phyloP scores from a whole-genome alignment of 2,113 vertebrate species.

The Spea bombifrons region DNA sequence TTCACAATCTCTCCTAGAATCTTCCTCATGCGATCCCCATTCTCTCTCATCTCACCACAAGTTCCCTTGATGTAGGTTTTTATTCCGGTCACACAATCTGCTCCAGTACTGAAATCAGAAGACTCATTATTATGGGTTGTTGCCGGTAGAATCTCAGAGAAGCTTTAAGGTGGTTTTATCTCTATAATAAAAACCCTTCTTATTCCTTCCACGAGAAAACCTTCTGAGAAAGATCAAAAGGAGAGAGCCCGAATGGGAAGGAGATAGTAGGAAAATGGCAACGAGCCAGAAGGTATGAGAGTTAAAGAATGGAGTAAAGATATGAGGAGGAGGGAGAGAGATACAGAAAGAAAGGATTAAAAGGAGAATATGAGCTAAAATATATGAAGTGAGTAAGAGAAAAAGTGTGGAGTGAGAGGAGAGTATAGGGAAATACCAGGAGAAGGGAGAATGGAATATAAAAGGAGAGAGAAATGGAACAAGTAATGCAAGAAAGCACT shows the following conservation, averaged over 20 bases:
- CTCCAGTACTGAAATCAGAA: conserved; percentile 20
- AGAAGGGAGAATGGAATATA: not conserved
- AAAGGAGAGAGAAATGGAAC: too few relatives aligned
- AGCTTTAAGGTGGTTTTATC: conserved; percentile 41
- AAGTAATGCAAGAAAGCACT: too few relatives aligned
- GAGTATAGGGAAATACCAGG: not conserved
- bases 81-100: conserved; percentile 37
- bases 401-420: not conserved
- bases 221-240: conserved; percentile 8
- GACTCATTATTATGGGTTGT: conserved; percentile 36
- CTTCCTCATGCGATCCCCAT: not conserved
- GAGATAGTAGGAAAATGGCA: not conserved
- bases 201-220: conserved; percentile 11
- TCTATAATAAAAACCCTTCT: conserved; percentile 40
- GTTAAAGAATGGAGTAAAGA: not conserved
- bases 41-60: not conserved
- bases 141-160: conserved; percentile 30
- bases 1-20: not conserved
- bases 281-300: not conserved
- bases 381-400: not conserved
- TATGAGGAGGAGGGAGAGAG: not conserved
- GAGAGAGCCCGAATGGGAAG: not conserved
- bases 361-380: not conserved
- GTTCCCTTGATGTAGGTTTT: conserved; percentile 2
- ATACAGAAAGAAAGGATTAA: not conserved